Evolutionary conservation across 37 sponge, comb jelly and placozoan species (phyloP).

Genomic region (Haliclona indistincta): DNA sequence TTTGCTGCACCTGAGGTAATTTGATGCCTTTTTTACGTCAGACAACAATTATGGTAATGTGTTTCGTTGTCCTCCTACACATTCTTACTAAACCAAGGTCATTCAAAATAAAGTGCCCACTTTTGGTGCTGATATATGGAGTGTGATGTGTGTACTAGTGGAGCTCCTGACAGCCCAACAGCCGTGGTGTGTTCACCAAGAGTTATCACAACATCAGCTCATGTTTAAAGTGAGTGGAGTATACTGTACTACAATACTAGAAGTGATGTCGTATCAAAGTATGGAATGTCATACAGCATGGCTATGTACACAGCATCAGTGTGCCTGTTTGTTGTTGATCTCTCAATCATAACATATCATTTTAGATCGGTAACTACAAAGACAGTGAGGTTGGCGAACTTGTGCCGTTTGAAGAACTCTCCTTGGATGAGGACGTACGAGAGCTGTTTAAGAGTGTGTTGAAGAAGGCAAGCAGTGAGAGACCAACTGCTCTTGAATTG

Average conservation of each 20-base stretch:
- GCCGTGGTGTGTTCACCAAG: conserved; percentile 16
- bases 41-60: background rate
- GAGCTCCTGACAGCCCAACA: conserved; percentile 40
- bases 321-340: background rate
- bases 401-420: conserved; percentile 17
- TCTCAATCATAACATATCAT: background rate
- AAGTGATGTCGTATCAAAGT: background rate
- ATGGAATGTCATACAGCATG: background rate
- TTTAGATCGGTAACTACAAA: conserved; percentile 33
- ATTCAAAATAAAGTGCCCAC: background rate
- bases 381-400: conserved; percentile 28
- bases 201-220: background rate
- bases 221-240: conserved; percentile 22
- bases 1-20: conserved; percentile 63
- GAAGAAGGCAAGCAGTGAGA: background rate
- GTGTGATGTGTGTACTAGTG: conserved; percentile 37
- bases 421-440: background rate
- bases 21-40: background rate
- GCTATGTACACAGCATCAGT: background rate
- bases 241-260: background rate
- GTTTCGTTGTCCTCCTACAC: background rate
- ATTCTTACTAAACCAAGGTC: background rate
- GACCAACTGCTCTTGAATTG: conserved; percentile 37
- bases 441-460: conserved; percentile 22
- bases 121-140: conserved; percentile 56